Evolutionary conservation across 2,888 invertebrate genomes (phyloP), one percentile per base, ranked within the genome.

Genomic region (Protonemura montana): DNA sequence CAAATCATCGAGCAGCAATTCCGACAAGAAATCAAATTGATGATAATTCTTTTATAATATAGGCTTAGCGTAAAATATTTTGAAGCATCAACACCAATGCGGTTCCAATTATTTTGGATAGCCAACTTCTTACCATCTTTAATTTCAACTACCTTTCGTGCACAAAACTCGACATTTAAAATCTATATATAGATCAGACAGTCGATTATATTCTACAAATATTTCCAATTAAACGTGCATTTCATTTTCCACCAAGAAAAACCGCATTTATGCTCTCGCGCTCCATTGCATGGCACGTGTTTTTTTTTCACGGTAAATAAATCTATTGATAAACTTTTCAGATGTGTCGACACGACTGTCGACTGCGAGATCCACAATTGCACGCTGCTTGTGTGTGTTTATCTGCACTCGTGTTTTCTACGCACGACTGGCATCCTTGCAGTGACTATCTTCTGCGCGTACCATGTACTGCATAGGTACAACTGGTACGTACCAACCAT

Each of bases 371-470:
- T 59, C 6, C 59, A 59, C 59, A 21, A 21, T 10, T 59, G 59
- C 59, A 59, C 59, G 59, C 59, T 21, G 59, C 59, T n/a, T 26
- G 6, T 10, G n/a, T 82, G 82, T 82, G 29, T 41, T 83, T 83
- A 83, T 83, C 82, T 83, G 26, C 82, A 26, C 41, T 83, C 82
- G 82, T 83, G 82, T 35, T 35, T 83, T 41, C 29, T 83, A 41
- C 82, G 82, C 82, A 83, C 82, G 82, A 83, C 82, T 83, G 27
- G 2, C 59, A 59, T 59, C 59, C 59, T 59, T 21, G 35, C 35
- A n/a, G n/a, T n/a, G 59, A 21, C 59, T 35, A 59, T 59, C 59
- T 21, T 59, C 59, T 1, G 59, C 59, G 59, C 21, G 59, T 21
- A 59, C 59, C 59, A 59, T 21, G 59, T 59, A 13, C 16, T 21